Percentiles rank a stretch among this genome's conserved stretches.
Conservation (phyloP, 1,140 invertebrate species). For the Berghia stephanieae region DNA sequence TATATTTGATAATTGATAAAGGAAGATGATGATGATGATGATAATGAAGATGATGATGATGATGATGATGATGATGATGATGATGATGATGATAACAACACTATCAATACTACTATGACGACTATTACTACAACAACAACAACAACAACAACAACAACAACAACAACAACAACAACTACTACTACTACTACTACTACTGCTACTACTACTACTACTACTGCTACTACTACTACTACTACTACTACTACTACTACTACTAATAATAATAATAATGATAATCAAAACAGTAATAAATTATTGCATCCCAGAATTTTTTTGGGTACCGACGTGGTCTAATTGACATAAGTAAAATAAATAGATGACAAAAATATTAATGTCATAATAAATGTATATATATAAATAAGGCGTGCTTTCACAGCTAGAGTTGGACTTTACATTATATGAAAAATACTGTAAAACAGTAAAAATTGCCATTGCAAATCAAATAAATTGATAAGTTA, state of each 20-base stretch:
- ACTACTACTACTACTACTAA: neutral
- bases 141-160: neutral
- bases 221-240: conserved; percentile 7
- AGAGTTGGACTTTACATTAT: too few relatives aligned
- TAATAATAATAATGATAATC: neutral
- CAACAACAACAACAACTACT: neutral
- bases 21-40: neutral
- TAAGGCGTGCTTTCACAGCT: too few relatives aligned
- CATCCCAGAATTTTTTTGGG: neutral
- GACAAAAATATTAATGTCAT: neutral
- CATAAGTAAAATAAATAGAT: too few relatives aligned
- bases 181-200: neutral
- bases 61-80: neutral
- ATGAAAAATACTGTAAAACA: too few relatives aligned
- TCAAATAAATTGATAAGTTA: too few relatives aligned
- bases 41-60: too few relatives aligned
- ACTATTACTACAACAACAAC: neutral
- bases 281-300: neutral
- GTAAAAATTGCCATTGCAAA: too few relatives aligned
- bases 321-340: neutral
- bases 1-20: neutral
- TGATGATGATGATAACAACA: too few relatives aligned
- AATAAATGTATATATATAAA: too few relatives aligned
- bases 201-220: too few relatives aligned
- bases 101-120: too few relatives aligned